Evolutionary conservation across 2,113 vertebrate genomes (phyloP).

Genomic region (Microcebus murinus): DNA sequence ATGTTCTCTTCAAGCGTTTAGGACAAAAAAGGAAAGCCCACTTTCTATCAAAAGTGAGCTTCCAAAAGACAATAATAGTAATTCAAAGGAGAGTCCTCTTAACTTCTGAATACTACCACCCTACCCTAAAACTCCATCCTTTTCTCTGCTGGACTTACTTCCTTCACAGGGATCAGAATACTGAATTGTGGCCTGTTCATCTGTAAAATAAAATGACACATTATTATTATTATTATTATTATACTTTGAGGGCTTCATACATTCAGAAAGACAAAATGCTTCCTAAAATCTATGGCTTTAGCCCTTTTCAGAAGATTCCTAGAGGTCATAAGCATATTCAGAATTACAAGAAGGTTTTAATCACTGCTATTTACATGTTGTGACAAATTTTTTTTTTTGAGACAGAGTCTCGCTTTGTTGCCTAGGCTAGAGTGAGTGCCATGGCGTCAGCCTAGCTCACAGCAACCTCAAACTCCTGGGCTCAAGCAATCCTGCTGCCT

Average conservation of each 20-base stretch:
- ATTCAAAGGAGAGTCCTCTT: not conserved
- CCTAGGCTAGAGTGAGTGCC: no score
- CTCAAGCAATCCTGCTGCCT: no score
- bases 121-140: not conserved
- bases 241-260: not conserved
- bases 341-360: not conserved
- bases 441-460: no score
- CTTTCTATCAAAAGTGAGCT: not conserved
- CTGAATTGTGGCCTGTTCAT: conserved; percentile 80
- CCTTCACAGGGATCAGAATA: conserved; percentile 78
- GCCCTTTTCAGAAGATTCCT: not conserved
- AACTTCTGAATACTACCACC: not conserved
- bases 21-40: not conserved
- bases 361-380: not conserved
- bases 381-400: not conserved
- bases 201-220: conserved; percentile 71
- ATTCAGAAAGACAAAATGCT: not conserved
- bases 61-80: not conserved
- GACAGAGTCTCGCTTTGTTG: no score
- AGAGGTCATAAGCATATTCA: not conserved
- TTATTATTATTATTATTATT: not conserved
- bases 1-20: not conserved
- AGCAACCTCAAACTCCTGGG: no score
- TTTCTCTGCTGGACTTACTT: conserved; percentile 68
- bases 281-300: not conserved